These are phyloP conservation scores for Pristionchus exspectatus DNA, from an alignment of 2,888 invertebrate genomes.

Conservation along the genomic window DNA sequence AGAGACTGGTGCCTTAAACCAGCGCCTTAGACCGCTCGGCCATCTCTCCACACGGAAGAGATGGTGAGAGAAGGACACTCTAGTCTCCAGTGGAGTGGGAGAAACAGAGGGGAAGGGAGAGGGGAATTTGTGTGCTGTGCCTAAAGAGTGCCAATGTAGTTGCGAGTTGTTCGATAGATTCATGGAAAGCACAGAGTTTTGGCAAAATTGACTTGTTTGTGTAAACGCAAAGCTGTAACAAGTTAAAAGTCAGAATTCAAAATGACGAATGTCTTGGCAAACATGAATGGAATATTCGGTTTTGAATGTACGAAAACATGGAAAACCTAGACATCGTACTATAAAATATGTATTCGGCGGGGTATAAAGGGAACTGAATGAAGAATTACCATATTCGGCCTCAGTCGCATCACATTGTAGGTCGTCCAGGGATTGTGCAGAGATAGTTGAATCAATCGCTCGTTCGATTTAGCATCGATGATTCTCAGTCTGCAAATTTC, in stretches of 20 bases:
- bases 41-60: conserved; percentile 79
- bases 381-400: conserved; percentile 60
- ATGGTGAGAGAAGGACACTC: background rate
- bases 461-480: conserved; percentile 26
- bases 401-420: conserved; percentile 70
- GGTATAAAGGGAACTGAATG: background rate
- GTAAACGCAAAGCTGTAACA: too few species aligned
- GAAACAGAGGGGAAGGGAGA: background rate
- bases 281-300: background rate
- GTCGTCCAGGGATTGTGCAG: conserved; percentile 70
- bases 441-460: conserved; percentile 63
- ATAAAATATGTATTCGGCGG: too few species aligned
- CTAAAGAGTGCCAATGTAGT: background rate
- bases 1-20: conserved; percentile 93
- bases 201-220: background rate
- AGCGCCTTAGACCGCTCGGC: conserved; percentile 92
- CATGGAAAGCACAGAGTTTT: background rate
- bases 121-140: background rate
- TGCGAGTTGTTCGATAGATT: background rate
- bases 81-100: background rate
- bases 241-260: too few species aligned
- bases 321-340: too few species aligned
- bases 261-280: background rate
- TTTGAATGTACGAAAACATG: background rate
- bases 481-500: conserved; percentile 44